Evolutionary conservation across 2,888 invertebrate species (phyloP).

Genomic region (Anodontia alba): DNA sequence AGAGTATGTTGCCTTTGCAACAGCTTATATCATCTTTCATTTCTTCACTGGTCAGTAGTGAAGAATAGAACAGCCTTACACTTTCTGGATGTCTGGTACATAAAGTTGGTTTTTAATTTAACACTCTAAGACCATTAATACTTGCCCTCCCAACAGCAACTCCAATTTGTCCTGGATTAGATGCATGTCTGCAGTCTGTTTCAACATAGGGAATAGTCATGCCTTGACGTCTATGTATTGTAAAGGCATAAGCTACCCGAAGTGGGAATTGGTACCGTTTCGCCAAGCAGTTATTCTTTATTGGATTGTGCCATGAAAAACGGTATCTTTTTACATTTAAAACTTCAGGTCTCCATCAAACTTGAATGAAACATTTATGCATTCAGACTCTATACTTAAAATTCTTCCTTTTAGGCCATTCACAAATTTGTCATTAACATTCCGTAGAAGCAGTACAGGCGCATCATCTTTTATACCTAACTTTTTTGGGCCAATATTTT

Average conservation of each 20-base stretch:
- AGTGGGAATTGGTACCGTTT: conserved; percentile 28
- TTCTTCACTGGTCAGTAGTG: not conserved
- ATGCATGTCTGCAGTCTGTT: conserved; percentile 26
- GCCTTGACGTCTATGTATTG: conserved; percentile 37
- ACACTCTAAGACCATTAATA: conserved; percentile 12
- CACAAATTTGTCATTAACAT: no score
- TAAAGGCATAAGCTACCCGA: conserved; percentile 29
- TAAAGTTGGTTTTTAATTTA: not conserved
- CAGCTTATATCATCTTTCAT: not conserved
- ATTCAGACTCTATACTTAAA: no score
- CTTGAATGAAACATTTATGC: no score
- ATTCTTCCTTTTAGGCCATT: no score
- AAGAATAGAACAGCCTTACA: not conserved
- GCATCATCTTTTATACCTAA: no score
- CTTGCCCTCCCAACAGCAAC: conserved; percentile 35
- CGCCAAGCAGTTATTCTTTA: conserved; percentile 3
- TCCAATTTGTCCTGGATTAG: conserved; percentile 35
- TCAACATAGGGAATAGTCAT: conserved; percentile 34
- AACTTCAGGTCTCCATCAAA: not conserved
- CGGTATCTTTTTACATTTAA: not conserved
- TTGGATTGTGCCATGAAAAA: not conserved
- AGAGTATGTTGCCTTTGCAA: not conserved
- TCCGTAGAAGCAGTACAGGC: no score
- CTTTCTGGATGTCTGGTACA: not conserved
- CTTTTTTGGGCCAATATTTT: no score